phyloP scores from a whole-genome alignment of 2,113 vertebrate genomes.

The Suricata suricatta region DNA sequence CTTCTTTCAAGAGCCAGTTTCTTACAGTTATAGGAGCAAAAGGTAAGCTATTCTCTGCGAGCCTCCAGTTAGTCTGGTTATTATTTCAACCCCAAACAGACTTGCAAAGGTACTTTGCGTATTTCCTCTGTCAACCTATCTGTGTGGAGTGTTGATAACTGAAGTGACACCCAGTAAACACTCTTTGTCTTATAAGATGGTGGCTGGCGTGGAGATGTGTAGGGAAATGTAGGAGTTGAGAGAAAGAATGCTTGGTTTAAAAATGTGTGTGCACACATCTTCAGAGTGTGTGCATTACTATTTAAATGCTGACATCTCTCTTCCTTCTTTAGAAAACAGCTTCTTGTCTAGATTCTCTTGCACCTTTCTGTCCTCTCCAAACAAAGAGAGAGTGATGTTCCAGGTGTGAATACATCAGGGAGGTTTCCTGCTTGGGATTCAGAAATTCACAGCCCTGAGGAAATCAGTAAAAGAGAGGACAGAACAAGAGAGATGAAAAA shows the following conservation, averaged over 20 bases:
- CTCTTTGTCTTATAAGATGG: constrained; percentile 54
- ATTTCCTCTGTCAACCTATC: constrained; percentile 65
- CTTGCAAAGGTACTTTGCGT: not conserved
- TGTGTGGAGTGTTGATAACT: constrained; percentile 59
- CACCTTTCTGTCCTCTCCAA: constrained; percentile 34
- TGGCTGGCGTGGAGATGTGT: not conserved
- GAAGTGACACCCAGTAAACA: constrained; percentile 40
- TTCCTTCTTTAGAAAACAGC: not conserved
- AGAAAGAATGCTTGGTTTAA: constrained; percentile 13
- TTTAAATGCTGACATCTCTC: not conserved
- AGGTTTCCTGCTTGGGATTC: constrained; percentile 80
- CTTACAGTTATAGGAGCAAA: constrained; percentile 58
- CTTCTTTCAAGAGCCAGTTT: constrained; percentile 42
- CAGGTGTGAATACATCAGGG: constrained; percentile 78
- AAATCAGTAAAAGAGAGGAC: constrained; percentile 75
- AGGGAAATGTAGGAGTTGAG: not conserved
- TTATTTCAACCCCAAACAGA: constrained; percentile 59
- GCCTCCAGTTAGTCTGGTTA: constrained; percentile 25
- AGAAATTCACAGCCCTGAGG: constrained; percentile 83
- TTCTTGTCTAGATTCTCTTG: constrained; percentile 30
- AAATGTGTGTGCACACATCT: not conserved
- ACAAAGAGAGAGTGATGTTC: constrained; percentile 56
- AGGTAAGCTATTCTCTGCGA: constrained; percentile 39
- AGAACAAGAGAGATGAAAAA: constrained; percentile 79
- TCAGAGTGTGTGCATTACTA: not conserved